Conservation (phyloP, 2,888 invertebrate genomes). For the Allacma fusca region DNA sequence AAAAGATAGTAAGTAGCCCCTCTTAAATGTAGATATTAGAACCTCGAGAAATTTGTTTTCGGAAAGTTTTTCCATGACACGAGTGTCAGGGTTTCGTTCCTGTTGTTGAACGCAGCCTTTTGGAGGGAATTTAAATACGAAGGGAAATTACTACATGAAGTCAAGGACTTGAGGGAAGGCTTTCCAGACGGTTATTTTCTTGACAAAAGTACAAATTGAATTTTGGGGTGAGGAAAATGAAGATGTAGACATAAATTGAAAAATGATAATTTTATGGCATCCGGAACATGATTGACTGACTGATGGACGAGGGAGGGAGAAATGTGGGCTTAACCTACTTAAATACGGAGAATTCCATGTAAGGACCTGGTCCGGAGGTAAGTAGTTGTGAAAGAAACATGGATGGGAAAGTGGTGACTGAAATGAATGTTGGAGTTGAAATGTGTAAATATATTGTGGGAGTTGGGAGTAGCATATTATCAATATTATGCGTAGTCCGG, state of each 20-base stretch:
- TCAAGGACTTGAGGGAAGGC: too few species aligned
- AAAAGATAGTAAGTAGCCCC: too few species aligned
- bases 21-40: too few species aligned
- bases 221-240: neutral
- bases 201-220: neutral
- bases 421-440: constrained; percentile 28
- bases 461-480: neutral
- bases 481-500: neutral
- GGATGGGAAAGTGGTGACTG: constrained; percentile 33
- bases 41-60: too few species aligned
- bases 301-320: constrained; percentile 28
- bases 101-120: too few species aligned
- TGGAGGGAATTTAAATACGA: too few species aligned
- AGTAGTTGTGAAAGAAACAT: constrained; percentile 6
- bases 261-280: constrained; percentile 32
- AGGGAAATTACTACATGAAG: too few species aligned
- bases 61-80: too few species aligned
- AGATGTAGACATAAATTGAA: constrained; percentile 25
- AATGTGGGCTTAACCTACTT: constrained; percentile 39
- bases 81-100: too few species aligned
- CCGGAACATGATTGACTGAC: constrained; percentile 34
- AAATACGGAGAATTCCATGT: constrained; percentile 10
- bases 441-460: neutral
- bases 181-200: too few species aligned
- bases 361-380: neutral